A percentile compares a stretch with the other conserved stretches of the same genome.
These are phyloP conservation scores for Tribolium castaneum DNA, from an alignment of 1,140 invertebrate species.

Conservation along the genomic window DNA sequence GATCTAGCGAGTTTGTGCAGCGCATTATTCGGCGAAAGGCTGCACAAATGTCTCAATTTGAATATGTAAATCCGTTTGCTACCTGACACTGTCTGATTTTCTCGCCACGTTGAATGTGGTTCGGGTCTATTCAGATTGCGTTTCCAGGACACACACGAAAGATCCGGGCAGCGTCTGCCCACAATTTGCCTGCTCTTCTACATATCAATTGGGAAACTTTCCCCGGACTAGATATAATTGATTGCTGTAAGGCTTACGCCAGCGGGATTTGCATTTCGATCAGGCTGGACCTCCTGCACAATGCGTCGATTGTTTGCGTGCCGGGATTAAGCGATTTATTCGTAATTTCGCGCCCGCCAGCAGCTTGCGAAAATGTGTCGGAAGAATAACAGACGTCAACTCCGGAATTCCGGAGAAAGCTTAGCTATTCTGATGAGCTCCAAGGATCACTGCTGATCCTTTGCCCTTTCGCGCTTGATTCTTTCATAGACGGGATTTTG, in stretches of 20 bases:
- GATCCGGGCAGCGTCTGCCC: background rate
- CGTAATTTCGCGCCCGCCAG: background rate
- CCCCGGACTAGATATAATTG: conserved; percentile 22
- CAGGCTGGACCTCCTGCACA: background rate
- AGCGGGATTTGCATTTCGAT: conserved; percentile 18
- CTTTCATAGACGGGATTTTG: background rate
- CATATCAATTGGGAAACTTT: conserved; percentile 24
- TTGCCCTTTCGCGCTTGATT: background rate
- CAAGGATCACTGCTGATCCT: conserved; percentile 4
- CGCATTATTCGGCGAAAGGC: conserved; percentile 16
- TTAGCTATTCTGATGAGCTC: conserved; percentile 22
- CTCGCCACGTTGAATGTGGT: conserved; percentile 13
- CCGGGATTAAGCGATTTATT: conserved; percentile 21
- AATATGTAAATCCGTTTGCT: conserved; percentile 31
- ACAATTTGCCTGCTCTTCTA: conserved; percentile 9
- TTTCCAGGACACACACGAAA: conserved; percentile 1
- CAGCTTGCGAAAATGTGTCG: conserved; percentile 9
- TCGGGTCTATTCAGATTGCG: conserved; percentile 8
- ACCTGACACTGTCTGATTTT: conserved; percentile 31
- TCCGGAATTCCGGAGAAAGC: conserved; percentile 4
- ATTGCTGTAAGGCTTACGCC: conserved; percentile 17
- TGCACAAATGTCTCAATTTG: conserved; percentile 34
- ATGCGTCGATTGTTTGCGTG: background rate
- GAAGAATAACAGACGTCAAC: conserved; percentile 22
- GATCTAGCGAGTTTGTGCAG: conserved; percentile 23